Base-by-base conservation (phyloP, 1,140 invertebrate species). In the Philopotamus ludificatus region DNA sequence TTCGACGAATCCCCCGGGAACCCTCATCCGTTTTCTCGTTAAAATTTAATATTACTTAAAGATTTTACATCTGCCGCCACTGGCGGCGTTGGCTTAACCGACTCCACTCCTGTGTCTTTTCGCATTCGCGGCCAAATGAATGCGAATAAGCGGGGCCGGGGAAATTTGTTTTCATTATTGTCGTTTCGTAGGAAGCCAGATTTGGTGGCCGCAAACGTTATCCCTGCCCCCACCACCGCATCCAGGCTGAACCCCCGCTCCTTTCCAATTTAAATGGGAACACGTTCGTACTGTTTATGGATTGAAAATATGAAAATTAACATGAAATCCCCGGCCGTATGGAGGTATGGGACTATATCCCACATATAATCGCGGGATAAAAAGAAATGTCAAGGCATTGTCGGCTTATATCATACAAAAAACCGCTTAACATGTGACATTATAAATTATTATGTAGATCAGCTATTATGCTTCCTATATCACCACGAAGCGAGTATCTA, bases 41-140 rank as follows among this genome's bases (percentile, higher is more conserved):
- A 68, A 68, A 68, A 68, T 61, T 68, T 68, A 68, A 68, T 68
- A 65, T 64, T 64, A 68, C 66, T 68, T 68, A 64, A 53, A 68
- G 62, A 68, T 68, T 68, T 55, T 64, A 64, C 62, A 63, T 64
- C 50, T 65, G 51, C 39, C 53, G 23, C 53, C 18, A 25, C n/a
- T 34, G 16, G n/a, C 41, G 44, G 55, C 22, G 41, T 3, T 20
- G 41, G 53, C n/a, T 26, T 61, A 61, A 49, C 16, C 47, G 42
- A 41, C 63, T 45, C 18, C 28, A 44, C 41, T 59, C 59, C 44
- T 34, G 41, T 47, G 66, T 65, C 61, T 65, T 55, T 60, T 51
- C 54, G 57, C 61, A 49, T 64, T 61, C 49, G 28, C 20, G 23
- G 10, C 41, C 25, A 42, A 25, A n/a, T 26, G 25, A 58, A 57